These are phyloP conservation scores for Steinernema hermaphroditum DNA, from an alignment of 2,888 invertebrate genomes.

Conservation along the genomic window DNA sequence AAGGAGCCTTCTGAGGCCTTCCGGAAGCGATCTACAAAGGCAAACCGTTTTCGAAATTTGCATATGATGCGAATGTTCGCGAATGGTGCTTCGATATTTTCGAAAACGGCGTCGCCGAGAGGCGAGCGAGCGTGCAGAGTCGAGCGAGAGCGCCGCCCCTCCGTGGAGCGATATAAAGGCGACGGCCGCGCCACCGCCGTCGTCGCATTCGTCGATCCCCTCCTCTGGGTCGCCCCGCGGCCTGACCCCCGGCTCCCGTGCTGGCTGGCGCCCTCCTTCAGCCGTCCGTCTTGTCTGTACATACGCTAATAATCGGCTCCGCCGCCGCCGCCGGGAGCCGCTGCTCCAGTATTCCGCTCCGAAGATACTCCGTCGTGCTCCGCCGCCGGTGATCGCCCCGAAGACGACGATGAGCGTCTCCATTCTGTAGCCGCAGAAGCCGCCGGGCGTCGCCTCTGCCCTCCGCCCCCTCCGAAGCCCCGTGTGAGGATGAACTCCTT, in stretches of 20 bases:
- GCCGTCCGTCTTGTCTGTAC: conserved; percentile 5
- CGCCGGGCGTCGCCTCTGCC: conserved; percentile 19
- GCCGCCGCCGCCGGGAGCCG: conserved; percentile 10
- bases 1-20: no score
- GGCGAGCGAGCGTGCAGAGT: neutral
- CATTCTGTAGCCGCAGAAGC: conserved; percentile 28
- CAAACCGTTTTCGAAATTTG: conserved; percentile 21
- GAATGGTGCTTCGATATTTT: conserved; percentile 17
- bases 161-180: neutral
- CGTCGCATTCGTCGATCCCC: conserved; percentile 25
- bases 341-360: neutral
- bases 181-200: neutral
- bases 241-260: conserved; percentile 12
- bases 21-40: neutral
- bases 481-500: conserved; percentile 30
- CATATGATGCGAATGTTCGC: conserved; percentile 21
- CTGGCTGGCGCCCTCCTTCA: conserved; percentile 21
- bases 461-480: neutral
- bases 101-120: neutral
- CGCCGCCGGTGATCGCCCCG: neutral
- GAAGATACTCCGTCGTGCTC: neutral
- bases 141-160: conserved; percentile 12
- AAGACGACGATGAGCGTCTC: conserved; percentile 9
- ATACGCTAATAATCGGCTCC: conserved; percentile 25
- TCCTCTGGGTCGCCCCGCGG: conserved; percentile 14